These are phyloP conservation scores for Carassius carassius DNA, from an alignment of 2,113 vertebrate genomes.

Conservation along the genomic window DNA sequence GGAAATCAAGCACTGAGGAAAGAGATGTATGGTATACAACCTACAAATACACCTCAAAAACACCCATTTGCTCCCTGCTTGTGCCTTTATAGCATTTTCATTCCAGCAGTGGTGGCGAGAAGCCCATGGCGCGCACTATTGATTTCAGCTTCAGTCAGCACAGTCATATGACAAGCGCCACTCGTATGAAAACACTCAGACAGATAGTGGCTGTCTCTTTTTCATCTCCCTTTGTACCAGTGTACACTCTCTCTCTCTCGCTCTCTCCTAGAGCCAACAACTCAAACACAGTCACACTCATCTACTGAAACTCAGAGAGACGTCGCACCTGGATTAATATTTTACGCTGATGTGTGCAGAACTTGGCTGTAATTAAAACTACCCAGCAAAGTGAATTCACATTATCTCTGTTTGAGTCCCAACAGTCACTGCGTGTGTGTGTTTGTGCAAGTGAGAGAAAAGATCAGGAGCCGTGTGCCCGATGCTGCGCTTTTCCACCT, in stretches of 20 bases:
- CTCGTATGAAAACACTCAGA: slow-evolving; percentile 31
- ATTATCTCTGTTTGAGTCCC: slow-evolving; percentile 53
- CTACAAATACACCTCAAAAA: slow-evolving; percentile 21
- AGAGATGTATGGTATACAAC: slow-evolving; percentile 3
- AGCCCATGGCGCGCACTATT: slow-evolving; percentile 36
- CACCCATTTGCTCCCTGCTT: background rate
- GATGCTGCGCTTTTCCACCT: slow-evolving; percentile 29
- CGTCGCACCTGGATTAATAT: slow-evolving; percentile 44
- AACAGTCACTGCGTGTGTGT: slow-evolving; percentile 20
- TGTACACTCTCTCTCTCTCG: background rate
- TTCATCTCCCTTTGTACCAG: slow-evolving; percentile 23
- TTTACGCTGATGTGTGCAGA: slow-evolving; percentile 52
- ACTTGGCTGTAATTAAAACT: slow-evolving; percentile 53
- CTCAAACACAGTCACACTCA: background rate
- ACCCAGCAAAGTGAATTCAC: slow-evolving; percentile 42
- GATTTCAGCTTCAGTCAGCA: slow-evolving; percentile 45
- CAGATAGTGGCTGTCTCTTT: background rate
- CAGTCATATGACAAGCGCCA: slow-evolving; percentile 13
- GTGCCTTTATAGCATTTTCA: slow-evolving; percentile 34
- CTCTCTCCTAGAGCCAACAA: background rate
- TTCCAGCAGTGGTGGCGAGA: background rate
- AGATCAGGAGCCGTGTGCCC: slow-evolving; percentile 10
- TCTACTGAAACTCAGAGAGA: slow-evolving; percentile 27
- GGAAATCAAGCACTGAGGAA: slow-evolving; percentile 9
- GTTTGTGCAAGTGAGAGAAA: slow-evolving; percentile 28